phyloP scores from a whole-genome alignment of 1,140 invertebrate genomes.

The Drosophila littoralis region DNA sequence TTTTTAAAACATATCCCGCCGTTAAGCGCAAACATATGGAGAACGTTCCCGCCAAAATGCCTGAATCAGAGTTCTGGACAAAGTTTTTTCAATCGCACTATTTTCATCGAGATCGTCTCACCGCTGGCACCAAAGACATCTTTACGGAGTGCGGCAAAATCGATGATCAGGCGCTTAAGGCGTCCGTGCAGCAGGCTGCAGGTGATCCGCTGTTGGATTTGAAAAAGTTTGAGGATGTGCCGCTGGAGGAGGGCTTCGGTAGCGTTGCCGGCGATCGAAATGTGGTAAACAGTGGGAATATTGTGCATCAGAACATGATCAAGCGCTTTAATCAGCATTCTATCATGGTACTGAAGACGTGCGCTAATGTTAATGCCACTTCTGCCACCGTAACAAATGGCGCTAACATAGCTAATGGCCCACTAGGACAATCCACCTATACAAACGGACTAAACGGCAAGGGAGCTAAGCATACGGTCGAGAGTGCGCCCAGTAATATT shows the following conservation, averaged over 20 bases:
- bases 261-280: conserved; percentile 87
- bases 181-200: conserved; percentile 91
- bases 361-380: conserved; percentile 77
- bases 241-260: conserved; percentile 88
- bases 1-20: conserved; percentile 99
- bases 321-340: conserved; percentile 99
- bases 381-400: conserved; percentile 49
- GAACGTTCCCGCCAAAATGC: conserved; percentile 97
- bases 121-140: conserved; percentile 94
- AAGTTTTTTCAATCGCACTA: conserved; percentile 99
- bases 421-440: conserved; percentile 57
- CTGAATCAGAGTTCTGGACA: conserved; percentile 99
- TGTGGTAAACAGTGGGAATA: conserved; percentile 87
- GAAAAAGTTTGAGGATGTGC: conserved; percentile 90
- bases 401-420: conserved; percentile 56
- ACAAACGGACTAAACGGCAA: conserved; percentile 72
- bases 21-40: conserved; percentile 98
- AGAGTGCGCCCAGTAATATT: conserved; percentile 23
- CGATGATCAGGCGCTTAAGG: conserved; percentile 94
- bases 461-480: conserved; percentile 28
- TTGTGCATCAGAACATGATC: conserved; percentile 96
- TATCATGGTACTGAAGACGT: conserved; percentile 96
- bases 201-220: conserved; percentile 93
- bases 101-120: conserved; percentile 97
- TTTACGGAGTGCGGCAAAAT: conserved; percentile 98